Percentiles rank a stretch among this genome's conserved stretches.
Conservation (phyloP, 2,888 invertebrate species). For the Asteroscopus sphinx region DNA sequence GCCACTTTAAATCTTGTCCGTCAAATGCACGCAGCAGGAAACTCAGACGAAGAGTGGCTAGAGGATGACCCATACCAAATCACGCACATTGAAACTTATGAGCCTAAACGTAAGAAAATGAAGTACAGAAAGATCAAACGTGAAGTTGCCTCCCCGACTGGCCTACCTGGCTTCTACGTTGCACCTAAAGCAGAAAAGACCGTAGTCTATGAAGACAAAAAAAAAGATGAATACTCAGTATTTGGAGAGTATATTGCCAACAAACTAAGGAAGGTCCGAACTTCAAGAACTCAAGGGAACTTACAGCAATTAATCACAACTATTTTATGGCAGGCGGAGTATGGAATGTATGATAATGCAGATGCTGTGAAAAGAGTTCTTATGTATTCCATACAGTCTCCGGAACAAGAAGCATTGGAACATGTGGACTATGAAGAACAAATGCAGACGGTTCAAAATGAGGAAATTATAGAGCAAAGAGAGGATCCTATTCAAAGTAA, state of each 20-base stretch:
- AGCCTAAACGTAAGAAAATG: slow-evolving; percentile 71
- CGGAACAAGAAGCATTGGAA: slow-evolving; percentile 18
- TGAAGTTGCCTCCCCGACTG: slow-evolving; percentile 75
- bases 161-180: slow-evolving; percentile 62
- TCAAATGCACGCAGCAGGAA: slow-evolving; percentile 73
- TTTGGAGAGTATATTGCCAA: slow-evolving; percentile 86
- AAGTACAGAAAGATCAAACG: slow-evolving; percentile 78
- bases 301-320: slow-evolving; percentile 84
- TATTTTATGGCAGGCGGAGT: slow-evolving; percentile 85
- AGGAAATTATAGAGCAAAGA: slow-evolving; percentile 54
- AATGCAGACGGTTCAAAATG: slow-evolving; percentile 45
- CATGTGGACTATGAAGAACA: slow-evolving; percentile 48
- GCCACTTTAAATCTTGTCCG: slow-evolving; percentile 74
- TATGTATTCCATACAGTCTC: slow-evolving; percentile 70
- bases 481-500: slow-evolving; percentile 55
- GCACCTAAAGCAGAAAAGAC: slow-evolving; percentile 61
- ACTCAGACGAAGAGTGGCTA: slow-evolving; percentile 83
- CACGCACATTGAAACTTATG: slow-evolving; percentile 72
- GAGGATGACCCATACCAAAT: slow-evolving; percentile 79
- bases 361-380: slow-evolving; percentile 80
- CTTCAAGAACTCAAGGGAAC: slow-evolving; percentile 76
- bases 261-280: slow-evolving; percentile 79
- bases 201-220: slow-evolving; percentile 63
- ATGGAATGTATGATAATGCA: slow-evolving; percentile 81
- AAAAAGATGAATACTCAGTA: slow-evolving; percentile 79